Evolutionary conservation across 1,140 invertebrate genomes (phyloP).

Genomic region (Pristionchus pacificus): DNA sequence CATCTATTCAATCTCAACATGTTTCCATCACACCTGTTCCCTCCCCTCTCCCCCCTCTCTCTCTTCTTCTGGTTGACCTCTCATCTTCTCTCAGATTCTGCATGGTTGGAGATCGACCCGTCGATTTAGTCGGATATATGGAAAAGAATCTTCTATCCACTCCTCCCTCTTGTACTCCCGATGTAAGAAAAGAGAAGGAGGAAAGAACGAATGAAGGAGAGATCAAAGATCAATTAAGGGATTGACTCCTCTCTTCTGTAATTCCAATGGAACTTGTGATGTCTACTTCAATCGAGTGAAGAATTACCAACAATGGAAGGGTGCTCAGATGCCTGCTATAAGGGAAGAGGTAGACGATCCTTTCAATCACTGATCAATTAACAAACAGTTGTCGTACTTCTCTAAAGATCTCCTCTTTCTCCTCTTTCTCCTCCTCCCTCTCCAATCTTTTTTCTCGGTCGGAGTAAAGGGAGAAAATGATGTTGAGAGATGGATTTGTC

Average conservation of each 20-base stretch:
- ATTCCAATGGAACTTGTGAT: constrained; percentile 67
- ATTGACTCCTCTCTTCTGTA: constrained; percentile 65
- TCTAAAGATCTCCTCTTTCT: constrained; percentile 1
- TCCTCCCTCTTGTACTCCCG: too few species aligned
- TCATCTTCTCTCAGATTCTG: constrained; percentile 73
- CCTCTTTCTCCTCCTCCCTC: too few species aligned
- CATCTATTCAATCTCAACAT: constrained; percentile 10
- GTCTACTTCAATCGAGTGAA: constrained; percentile 67
- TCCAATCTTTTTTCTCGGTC: too few species aligned
- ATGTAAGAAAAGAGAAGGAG: too few species aligned
- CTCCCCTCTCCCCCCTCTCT: constrained; percentile 13
- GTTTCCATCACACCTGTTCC: neutral
- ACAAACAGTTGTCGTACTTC: neutral
- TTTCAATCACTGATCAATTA: neutral
- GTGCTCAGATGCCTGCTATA: constrained; percentile 28
- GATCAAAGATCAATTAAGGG: too few species aligned
- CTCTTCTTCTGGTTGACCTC: constrained; percentile 19
- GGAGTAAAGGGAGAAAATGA: too few species aligned
- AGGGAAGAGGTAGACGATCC: constrained; percentile 15
- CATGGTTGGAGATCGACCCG: constrained; percentile 78
- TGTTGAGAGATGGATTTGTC: too few species aligned
- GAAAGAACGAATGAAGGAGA: too few species aligned
- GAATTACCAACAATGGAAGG: constrained; percentile 32
- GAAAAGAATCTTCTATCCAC: constrained; percentile 66
- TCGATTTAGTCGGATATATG: constrained; percentile 70